Conservation (phyloP, 2,888 invertebrate genomes). For the Noctua janthe region DNA sequence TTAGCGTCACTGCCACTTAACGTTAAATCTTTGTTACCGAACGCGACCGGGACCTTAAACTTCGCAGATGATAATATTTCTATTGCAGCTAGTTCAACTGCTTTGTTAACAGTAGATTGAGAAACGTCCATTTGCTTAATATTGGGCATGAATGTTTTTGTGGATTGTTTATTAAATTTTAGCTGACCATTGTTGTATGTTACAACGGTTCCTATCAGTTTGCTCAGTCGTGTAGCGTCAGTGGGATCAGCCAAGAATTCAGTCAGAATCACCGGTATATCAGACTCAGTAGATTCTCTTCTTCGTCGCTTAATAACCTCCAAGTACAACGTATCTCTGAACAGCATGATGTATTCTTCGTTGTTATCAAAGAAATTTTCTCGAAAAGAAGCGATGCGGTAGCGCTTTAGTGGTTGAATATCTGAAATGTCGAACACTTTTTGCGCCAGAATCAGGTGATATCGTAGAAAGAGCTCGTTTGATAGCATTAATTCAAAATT, state of each 20-base stretch:
- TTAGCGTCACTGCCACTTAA: not conserved
- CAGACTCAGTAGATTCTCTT: not conserved
- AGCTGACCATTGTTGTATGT: not conserved
- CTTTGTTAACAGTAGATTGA: not conserved
- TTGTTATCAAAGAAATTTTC: not conserved
- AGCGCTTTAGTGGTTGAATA: not conserved
- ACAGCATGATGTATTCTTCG: not conserved
- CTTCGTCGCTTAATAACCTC: not conserved
- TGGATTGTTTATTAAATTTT: not conserved
- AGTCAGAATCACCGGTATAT: not conserved
- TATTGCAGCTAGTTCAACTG: not conserved
- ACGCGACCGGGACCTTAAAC: slow-evolving; percentile 4
- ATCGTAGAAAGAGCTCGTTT: not conserved
- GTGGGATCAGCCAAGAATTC: not conserved
- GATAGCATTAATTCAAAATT: not conserved
- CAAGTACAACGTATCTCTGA: not conserved
- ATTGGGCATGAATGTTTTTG: not conserved
- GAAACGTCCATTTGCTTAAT: not conserved
- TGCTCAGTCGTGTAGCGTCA: not conserved
- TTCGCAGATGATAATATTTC: not conserved
- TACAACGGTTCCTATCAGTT: not conserved
- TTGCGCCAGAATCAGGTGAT: not conserved
- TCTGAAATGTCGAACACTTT: not conserved
- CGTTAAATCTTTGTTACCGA: slow-evolving; percentile 1
- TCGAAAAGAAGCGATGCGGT: not conserved